Conservation (phyloP, 2,797 vertebrate species). For the Sylvilagus floridanus region DNA sequence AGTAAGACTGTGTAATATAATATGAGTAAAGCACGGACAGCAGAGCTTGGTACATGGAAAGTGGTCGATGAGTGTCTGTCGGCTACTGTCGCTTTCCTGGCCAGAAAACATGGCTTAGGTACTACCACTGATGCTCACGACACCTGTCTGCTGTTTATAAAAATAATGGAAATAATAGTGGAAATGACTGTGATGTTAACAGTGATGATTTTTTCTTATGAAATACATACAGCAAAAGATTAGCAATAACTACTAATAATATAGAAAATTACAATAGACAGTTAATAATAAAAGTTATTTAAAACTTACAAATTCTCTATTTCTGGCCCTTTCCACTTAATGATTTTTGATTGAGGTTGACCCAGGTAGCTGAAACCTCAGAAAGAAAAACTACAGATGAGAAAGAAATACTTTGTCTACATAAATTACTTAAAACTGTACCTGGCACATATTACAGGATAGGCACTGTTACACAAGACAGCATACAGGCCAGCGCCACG, state of each 20-base stretch:
- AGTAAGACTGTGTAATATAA: neutral
- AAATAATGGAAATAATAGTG: neutral
- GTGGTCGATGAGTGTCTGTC: too few species aligned
- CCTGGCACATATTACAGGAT: neutral
- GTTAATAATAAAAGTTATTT: neutral
- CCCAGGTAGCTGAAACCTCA: neutral
- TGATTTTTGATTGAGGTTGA: neutral
- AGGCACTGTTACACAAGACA: neutral
- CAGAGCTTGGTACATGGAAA: fast-evolving
- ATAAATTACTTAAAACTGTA: neutral
- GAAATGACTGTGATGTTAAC: too few species aligned
- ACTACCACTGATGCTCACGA: neutral
- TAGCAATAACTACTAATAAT: neutral
- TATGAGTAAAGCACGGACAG: neutral
- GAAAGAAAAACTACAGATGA: neutral
- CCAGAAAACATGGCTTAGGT: neutral
- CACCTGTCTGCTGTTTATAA: neutral
- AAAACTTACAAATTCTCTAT: neutral
- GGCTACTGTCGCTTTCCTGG: neutral
- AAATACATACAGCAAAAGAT: neutral
- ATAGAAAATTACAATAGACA: neutral
- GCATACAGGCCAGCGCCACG: too few species aligned
- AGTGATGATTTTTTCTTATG: neutral
- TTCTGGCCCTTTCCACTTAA: neutral
- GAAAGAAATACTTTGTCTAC: too few species aligned